Evolutionary conservation across 2,888 invertebrate species (phyloP).

Genomic region (Drosophila subquinaria): DNA sequence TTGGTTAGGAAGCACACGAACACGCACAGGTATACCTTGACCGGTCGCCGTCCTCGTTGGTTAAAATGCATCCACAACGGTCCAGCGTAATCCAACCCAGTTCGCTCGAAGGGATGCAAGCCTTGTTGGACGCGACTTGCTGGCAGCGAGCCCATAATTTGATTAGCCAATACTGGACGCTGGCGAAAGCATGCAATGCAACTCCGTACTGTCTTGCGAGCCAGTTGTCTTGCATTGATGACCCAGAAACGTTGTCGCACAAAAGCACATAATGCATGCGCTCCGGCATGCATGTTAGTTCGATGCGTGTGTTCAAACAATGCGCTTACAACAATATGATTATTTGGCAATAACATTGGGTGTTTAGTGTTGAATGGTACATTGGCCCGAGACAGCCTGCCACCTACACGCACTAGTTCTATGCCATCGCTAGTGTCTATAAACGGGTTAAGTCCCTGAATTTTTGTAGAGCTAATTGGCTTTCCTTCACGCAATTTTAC

Average conservation of each 20-base stretch:
- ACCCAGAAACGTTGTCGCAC: conserved; percentile 1
- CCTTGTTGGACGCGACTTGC: conserved; percentile 1
- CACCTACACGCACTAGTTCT: background rate
- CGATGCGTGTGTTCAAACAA: background rate
- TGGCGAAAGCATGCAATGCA: conserved; percentile 1
- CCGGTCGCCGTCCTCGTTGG: background rate
- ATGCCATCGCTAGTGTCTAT: background rate
- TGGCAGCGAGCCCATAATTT: conserved; percentile 1
- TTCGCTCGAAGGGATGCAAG: background rate
- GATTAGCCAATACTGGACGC: background rate
- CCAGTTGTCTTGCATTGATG: background rate
- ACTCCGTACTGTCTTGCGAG: conserved; percentile 2
- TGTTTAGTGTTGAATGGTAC: background rate
- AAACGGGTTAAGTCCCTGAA: background rate
- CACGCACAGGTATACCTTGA: background rate
- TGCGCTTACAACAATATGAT: background rate
- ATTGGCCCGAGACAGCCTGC: background rate
- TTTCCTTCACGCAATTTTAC: background rate
- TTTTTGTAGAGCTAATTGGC: background rate
- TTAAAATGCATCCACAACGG: background rate
- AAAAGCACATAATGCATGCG: background rate
- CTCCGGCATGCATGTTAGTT: conserved; percentile 1
- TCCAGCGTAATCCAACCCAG: background rate
- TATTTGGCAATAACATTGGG: background rate
- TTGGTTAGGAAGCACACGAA: conserved; percentile 1